Percentiles rank a stretch among this genome's conserved stretches.
Evolutionary conservation across 2,113 vertebrate genomes (phyloP).

Genomic region (Sminthopsis crassicaudata): DNA sequence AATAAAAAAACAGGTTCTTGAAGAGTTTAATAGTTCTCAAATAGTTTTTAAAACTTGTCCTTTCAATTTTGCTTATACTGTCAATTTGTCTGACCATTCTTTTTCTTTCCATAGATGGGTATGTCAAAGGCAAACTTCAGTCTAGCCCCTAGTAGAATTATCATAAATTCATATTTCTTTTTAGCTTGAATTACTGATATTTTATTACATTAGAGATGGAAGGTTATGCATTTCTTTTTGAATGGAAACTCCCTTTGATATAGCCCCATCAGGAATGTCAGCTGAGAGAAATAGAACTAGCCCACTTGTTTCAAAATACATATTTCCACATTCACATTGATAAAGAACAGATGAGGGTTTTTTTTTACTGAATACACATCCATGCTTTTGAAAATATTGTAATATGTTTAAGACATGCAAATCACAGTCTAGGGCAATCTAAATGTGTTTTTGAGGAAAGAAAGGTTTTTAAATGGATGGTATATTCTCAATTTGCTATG

Average conservation of each 20-base stretch:
- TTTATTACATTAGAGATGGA: neutral
- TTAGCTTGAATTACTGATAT: neutral
- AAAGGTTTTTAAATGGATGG: neutral
- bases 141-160: neutral
- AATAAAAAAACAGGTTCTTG: neutral
- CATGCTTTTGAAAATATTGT: neutral
- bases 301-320: neutral
- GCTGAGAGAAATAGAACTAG: neutral
- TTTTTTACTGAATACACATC: neutral
- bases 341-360: slow-evolving; percentile 4
- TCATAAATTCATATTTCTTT: slow-evolving; percentile 4
- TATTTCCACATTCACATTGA: neutral
- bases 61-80: neutral
- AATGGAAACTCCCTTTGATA: neutral
- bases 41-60: neutral
- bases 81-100: neutral
- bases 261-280: neutral
- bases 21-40: neutral
- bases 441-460: neutral
- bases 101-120: neutral
- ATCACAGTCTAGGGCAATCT: neutral
- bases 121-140: neutral
- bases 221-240: no score
- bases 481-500: neutral
- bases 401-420: neutral